A percentile compares a stretch with the other conserved stretches of the same genome.
Conservation (phyloP, 2,113 vertebrate genomes). For the Tachycineta bicolor region DNA sequence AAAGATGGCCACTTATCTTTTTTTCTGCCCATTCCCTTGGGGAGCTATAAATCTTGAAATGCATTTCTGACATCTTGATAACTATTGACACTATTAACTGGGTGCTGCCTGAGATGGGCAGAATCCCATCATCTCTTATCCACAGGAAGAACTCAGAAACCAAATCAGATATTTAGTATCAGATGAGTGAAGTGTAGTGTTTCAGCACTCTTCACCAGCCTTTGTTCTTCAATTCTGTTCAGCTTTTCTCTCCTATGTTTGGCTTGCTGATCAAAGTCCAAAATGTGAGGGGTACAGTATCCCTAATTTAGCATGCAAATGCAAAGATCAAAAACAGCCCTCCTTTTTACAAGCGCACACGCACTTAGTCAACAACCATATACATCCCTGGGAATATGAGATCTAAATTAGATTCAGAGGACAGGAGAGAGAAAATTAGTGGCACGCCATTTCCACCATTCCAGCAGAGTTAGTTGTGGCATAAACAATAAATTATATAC, state of each 20-base stretch:
- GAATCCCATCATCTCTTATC: background rate
- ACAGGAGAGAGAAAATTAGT: background rate
- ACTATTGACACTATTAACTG: background rate
- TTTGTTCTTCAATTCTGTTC: background rate
- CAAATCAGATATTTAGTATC: background rate
- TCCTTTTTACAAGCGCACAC: background rate
- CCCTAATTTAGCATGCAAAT: background rate
- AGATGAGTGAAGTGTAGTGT: background rate
- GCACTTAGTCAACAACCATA: background rate
- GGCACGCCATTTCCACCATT: background rate
- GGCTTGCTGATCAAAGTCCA: background rate
- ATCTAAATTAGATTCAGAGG: background rate
- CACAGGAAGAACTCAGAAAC: background rate
- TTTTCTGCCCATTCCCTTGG: background rate
- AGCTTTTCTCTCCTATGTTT: background rate
- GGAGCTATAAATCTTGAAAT: background rate
- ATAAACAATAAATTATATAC: background rate
- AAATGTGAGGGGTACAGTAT: background rate
- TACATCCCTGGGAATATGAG: background rate
- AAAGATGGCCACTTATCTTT: background rate
- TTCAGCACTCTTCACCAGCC: conserved; percentile 10
- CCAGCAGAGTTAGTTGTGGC: background rate
- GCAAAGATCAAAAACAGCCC: background rate
- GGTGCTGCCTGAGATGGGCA: background rate
- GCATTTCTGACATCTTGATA: background rate